Evolutionary conservation across 2,888 invertebrate species (phyloP).

Genomic region (Drosophila kambysellisi): DNA sequence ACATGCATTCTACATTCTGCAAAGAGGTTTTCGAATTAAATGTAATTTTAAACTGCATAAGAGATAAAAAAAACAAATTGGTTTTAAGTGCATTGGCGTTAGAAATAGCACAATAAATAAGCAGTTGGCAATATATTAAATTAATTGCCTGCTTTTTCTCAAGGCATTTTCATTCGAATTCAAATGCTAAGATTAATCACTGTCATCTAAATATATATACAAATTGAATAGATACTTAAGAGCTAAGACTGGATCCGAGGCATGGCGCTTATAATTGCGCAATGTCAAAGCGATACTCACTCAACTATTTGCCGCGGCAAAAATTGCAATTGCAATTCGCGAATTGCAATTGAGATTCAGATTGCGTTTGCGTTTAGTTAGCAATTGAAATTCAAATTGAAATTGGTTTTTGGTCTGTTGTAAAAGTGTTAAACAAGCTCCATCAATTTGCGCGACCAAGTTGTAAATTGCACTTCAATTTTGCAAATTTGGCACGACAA

Average conservation of each 20-base stretch:
- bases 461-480: conserved; percentile 58
- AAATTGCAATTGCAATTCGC: conserved; percentile 66
- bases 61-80: conserved; percentile 7
- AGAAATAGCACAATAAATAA: not conserved
- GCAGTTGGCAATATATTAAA: conserved; percentile 44
- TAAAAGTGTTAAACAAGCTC: conserved; percentile 62
- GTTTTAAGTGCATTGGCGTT: conserved; percentile 2
- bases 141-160: conserved; percentile 51
- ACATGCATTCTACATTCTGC: conserved; percentile 9
- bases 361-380: conserved; percentile 39
- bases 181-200: conserved; percentile 76
- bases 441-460: conserved; percentile 54
- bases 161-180: conserved; percentile 52
- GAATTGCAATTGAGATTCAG: conserved; percentile 27
- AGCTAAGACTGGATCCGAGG: conserved; percentile 58
- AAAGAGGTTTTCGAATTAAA: conserved; percentile 1
- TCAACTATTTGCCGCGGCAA: conserved; percentile 58
- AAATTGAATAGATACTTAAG: conserved; percentile 70
- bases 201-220: conserved; percentile 64
- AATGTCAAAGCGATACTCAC: conserved; percentile 66
- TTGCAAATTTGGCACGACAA: conserved; percentile 48
- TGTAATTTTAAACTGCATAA: not conserved
- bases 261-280: conserved; percentile 71
- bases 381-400: conserved; percentile 47
- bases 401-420: conserved; percentile 18